Evolutionary conservation across 2,797 vertebrate species (phyloP), one percentile per base, ranked within the genome.

Genomic region (Gobionotothen gibberifrons): DNA sequence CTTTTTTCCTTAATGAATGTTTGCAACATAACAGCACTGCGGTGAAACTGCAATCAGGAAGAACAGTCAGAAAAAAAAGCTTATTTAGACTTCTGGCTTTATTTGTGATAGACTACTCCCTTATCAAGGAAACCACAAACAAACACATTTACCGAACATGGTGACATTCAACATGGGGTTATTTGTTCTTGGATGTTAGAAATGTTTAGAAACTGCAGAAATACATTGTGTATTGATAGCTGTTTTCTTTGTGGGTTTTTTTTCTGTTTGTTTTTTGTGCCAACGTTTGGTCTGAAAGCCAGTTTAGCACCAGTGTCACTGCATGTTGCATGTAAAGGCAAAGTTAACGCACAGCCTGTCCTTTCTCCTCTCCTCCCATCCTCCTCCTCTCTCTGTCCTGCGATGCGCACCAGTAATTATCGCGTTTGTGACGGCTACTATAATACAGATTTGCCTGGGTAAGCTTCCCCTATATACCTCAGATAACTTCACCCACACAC

Each of bases 391-490:
- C 94, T 96, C 94, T 95, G 90, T 95, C 93, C 96, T 96, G 94
- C 94, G 94, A 95, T 95, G 95, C 92, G 94, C 94, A 96, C 96
- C 97, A 99, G 98, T 99, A 99, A 97, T 98, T 99, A 99, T 96
- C 98, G 96, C 94, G 97, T 99, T 95, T 99, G 98, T 96, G 98
- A 99, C 87, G 98, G 98, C 95, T 99, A 99, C 97, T 99, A 99
- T 99, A 99, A 99, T 98, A 99, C 98, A 93, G 98, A 99, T 97
- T 99, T 99, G 95, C 98, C 98, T 92, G 97, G 98, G 98, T 99
- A 99, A 99, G 98, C 95, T 94, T 95, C 94, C 95, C 93, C 93
- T 93, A 92, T 95, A 93, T 94, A 94, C 96, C 95, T 95, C 94
- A 92, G 93, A 94, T 93, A 53, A 74, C 81, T 76, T 70, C 76